These are phyloP conservation scores for Otolemur crassicaudatus DNA, from an alignment of 2,797 vertebrate species.

Conservation along the genomic window DNA sequence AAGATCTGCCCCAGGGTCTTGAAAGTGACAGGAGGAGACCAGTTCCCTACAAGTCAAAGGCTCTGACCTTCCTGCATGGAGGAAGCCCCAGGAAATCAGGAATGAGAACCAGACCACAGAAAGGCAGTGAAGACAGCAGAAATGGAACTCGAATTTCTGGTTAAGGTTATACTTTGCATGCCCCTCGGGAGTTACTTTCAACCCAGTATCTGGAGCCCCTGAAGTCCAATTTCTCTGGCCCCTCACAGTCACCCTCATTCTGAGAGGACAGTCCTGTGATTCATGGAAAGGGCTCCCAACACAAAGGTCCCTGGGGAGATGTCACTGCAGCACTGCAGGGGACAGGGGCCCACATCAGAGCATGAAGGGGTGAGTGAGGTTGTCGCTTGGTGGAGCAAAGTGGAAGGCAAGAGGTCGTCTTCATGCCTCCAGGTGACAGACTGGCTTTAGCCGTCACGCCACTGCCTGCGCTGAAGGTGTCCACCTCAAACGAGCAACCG, in stretches of 20 bases:
- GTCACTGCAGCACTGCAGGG: not conserved
- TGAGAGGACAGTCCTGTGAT: not conserved
- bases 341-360: not conserved
- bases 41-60: not conserved
- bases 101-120: not conserved
- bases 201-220: not conserved
- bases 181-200: not conserved
- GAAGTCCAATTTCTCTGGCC: not conserved
- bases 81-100: not conserved
- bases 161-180: not conserved
- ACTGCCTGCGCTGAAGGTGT: not conserved
- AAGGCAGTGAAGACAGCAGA: not conserved
- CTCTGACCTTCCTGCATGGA: not conserved
- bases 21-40: not conserved
- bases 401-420: not conserved
- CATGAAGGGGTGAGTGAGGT: not conserved
- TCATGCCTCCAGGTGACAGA: not conserved
- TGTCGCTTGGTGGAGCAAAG: not conserved
- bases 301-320: fast-evolving
- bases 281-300: not conserved
- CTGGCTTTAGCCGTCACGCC: not conserved
- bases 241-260: not conserved
- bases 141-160: not conserved
- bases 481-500: fast-evolving
- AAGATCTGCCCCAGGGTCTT: not conserved